Conservation (phyloP, 2,797 vertebrate genomes). For the Hypotaenidia philippensis region DNA sequence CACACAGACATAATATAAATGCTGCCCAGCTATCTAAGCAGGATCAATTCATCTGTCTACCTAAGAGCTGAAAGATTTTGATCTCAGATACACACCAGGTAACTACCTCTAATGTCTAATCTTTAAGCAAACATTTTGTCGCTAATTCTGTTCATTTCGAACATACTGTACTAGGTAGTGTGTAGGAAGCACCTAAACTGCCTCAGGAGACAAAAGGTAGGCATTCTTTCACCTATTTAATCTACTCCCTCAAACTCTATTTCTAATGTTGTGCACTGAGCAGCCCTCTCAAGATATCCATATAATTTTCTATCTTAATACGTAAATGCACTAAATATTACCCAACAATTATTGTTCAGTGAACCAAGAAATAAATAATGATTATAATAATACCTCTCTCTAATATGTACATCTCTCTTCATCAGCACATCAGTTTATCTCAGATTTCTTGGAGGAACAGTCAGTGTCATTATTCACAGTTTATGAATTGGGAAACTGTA, state of each 20-base stretch:
- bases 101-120: neutral
- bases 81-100: neutral
- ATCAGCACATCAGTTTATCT: neutral
- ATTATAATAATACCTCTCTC: neutral
- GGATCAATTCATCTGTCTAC: neutral
- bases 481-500: neutral
- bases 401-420: neutral
- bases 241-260: neutral
- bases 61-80: neutral
- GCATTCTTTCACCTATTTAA: neutral
- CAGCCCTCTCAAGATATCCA: neutral
- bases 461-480: neutral
- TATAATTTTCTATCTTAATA: neutral
- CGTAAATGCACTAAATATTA: neutral
- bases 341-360: neutral
- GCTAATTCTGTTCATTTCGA: neutral
- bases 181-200: neutral
- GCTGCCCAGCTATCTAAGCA: neutral
- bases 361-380: neutral
- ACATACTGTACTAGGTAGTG: neutral
- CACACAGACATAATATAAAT: neutral
- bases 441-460: neutral
- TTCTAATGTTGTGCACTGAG: neutral
- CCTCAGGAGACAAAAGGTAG: neutral
- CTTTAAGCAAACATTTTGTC: neutral